A percentile compares a stretch with the other conserved stretches of the same genome.
Evolutionary conservation across 1,140 invertebrate genomes (phyloP).

Genomic region (Drosophila aff.): DNA sequence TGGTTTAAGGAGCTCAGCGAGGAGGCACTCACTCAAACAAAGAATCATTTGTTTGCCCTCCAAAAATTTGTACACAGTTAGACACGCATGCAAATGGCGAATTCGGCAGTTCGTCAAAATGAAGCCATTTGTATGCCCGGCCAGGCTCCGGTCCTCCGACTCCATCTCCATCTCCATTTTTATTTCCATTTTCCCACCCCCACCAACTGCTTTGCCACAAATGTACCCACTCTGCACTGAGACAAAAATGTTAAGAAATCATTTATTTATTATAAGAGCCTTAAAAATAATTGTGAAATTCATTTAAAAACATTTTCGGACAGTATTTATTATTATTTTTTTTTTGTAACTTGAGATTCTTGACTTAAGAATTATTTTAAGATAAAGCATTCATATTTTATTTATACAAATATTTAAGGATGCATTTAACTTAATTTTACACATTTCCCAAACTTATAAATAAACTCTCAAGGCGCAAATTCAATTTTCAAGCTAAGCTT

Average conservation of each 20-base stretch:
- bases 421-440: no score
- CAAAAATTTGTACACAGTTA: slow-evolving; percentile 63
- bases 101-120: slow-evolving; percentile 59
- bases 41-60: slow-evolving; percentile 50
- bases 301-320: no score
- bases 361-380: no score
- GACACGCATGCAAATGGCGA: slow-evolving; percentile 70
- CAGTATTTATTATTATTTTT: no score
- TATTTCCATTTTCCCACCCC: background rate
- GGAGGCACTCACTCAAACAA: slow-evolving; percentile 28
- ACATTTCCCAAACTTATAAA: no score
- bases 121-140: slow-evolving; percentile 76
- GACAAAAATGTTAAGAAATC: background rate
- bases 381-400: no score
- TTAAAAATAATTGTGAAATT: background rate
- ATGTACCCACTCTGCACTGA: background rate
- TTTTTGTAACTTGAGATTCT: no score
- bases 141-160: slow-evolving; percentile 16
- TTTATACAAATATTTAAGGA: no score
- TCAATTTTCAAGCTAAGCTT: no score
- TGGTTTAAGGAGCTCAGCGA: slow-evolving; percentile 22
- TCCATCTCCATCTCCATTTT: slow-evolving; percentile 13
- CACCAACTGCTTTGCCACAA: slow-evolving; percentile 3
- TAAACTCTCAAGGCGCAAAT: no score
- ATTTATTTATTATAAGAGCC: background rate